Evolutionary conservation across 2,888 invertebrate genomes (phyloP).

Genomic region (Perizoma flavofasciatum): DNA sequence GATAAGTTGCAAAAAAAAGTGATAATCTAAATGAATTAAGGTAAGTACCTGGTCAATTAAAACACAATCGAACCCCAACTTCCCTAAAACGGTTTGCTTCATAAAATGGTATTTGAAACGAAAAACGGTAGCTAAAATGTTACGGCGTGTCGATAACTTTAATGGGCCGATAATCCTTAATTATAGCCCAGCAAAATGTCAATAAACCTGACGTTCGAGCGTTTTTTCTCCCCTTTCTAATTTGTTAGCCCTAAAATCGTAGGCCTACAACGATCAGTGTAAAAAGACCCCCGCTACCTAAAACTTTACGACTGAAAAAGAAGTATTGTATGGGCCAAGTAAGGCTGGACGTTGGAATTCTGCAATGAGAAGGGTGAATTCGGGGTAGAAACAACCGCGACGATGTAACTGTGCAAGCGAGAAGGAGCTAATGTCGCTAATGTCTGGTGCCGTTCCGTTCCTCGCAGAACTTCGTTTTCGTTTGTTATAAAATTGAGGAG

Average conservation of each 20-base stretch:
- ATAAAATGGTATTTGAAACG: slow-evolving; percentile 44
- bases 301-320: slow-evolving; percentile 20
- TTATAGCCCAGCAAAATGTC: slow-evolving; percentile 78
- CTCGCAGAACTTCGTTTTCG: slow-evolving; percentile 34
- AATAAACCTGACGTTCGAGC: slow-evolving; percentile 76
- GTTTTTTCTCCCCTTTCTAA: slow-evolving; percentile 75
- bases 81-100: slow-evolving; percentile 27
- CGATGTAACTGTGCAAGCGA: slow-evolving; percentile 55
- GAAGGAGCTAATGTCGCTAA: slow-evolving; percentile 53
- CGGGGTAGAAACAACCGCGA: slow-evolving; percentile 66
- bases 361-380: slow-evolving; percentile 74
- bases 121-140: slow-evolving; percentile 68
- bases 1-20: too few species aligned
- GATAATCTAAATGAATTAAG: too few species aligned
- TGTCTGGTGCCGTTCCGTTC: slow-evolving; percentile 54
- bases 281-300: slow-evolving; percentile 36
- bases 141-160: slow-evolving; percentile 69
- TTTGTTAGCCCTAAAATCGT: slow-evolving; percentile 80
- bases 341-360: slow-evolving; percentile 57
- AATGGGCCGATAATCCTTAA: slow-evolving; percentile 72
- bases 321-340: slow-evolving; percentile 42
- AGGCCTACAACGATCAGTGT: slow-evolving; percentile 58
- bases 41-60: too few species aligned
- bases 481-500: background rate
- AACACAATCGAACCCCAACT: slow-evolving; percentile 33